Conservation (phyloP, 2,888 invertebrate species). For the Troilus luridus region DNA sequence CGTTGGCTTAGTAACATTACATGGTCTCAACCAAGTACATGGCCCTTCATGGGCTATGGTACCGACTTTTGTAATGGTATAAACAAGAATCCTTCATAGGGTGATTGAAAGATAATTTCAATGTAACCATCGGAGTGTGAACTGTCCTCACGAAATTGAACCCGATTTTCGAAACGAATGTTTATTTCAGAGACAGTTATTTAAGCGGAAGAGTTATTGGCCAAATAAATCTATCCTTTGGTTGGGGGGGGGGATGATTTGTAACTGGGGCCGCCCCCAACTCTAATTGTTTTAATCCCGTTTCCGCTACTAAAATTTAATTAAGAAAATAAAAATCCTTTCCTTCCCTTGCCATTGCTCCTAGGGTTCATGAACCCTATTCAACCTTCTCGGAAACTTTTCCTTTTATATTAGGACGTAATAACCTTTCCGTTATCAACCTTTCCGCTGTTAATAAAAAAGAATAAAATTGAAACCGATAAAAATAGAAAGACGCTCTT, state of each 20-base stretch:
- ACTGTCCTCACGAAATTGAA: conserved; percentile 6
- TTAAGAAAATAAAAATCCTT: conserved; percentile 41
- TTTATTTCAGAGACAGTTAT: conserved; percentile 29
- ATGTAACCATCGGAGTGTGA: neutral
- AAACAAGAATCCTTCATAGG: too few species aligned
- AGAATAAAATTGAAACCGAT: neutral
- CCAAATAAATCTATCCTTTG: conserved; percentile 30
- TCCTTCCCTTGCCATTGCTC: neutral
- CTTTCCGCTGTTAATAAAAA: neutral
- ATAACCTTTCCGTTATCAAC: neutral
- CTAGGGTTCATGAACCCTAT: neutral
- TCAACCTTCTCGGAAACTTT: neutral
- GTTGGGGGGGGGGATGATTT: neutral
- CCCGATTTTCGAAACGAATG: conserved; percentile 12
- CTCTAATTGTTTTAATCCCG: conserved; percentile 48
- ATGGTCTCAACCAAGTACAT: too few species aligned
- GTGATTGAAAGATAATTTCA: neutral
- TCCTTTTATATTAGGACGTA: neutral
- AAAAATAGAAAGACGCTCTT: neutral
- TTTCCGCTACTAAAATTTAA: conserved; percentile 43
- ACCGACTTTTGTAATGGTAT: too few species aligned
- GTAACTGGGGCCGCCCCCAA: neutral
- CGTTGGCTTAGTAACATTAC: too few species aligned
- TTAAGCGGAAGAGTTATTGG: conserved; percentile 35
- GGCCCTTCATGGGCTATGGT: too few species aligned